Evolutionary conservation across 2,797 vertebrate species (phyloP).

Genomic region (Peromyscus attwateri): DNA sequence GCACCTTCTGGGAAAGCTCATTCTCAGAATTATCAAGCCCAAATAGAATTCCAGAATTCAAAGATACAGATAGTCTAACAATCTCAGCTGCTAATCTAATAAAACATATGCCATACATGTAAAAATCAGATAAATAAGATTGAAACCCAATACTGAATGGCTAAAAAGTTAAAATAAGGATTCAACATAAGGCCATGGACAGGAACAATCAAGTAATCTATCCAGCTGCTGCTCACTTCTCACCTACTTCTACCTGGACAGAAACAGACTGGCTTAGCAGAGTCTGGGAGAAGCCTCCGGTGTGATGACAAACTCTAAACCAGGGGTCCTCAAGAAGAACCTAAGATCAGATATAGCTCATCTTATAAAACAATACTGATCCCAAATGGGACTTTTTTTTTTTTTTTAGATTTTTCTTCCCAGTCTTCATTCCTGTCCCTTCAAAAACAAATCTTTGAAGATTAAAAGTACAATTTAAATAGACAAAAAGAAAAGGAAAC

Average conservation of each 20-base stretch:
- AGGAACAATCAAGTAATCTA: constrained; percentile 33
- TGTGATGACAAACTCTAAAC: constrained; percentile 10
- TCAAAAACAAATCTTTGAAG: constrained; percentile 13
- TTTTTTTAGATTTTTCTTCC: constrained; percentile 14
- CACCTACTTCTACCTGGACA: constrained; percentile 10
- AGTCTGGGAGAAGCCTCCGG: not conserved
- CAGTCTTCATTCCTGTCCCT: not conserved
- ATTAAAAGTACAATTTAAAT: constrained; percentile 8
- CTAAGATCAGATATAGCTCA: not conserved
- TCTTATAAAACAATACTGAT: constrained; percentile 8
- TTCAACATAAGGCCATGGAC: not conserved
- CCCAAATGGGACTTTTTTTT: not conserved
- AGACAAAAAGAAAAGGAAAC: constrained; percentile 28
- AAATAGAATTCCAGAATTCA: constrained; percentile 54
- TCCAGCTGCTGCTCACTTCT: constrained; percentile 41
- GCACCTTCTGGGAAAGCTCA: constrained; percentile 41
- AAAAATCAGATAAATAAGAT: constrained; percentile 27
- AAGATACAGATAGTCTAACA: not conserved
- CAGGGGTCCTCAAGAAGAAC: not conserved
- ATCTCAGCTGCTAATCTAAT: not conserved
- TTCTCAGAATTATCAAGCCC: constrained; percentile 36
- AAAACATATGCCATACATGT: not conserved
- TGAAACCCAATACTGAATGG: not conserved
- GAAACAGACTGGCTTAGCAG: constrained; percentile 33
- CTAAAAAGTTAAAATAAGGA: constrained; percentile 38